phyloP scores from a whole-genome alignment of 2,113 vertebrate genomes.

The Sinocyclocheilus grahami region DNA sequence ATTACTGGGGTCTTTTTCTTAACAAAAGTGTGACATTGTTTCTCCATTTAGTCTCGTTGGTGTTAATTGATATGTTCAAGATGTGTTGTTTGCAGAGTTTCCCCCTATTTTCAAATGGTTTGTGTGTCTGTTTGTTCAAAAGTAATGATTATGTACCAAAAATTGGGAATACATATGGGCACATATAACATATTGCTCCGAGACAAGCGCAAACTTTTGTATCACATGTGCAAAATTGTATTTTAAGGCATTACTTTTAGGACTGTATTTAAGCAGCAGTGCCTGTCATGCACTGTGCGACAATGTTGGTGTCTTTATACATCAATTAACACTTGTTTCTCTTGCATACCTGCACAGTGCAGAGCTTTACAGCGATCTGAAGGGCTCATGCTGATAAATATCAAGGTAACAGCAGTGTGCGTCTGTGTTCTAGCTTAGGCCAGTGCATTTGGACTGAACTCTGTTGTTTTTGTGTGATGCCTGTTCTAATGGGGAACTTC shows the following conservation, averaged over 20 bases:
- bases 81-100: too few relatives aligned
- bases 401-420: slow-evolving; percentile 24
- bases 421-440: slow-evolving; percentile 10
- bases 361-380: slow-evolving; percentile 15
- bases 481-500: slow-evolving; percentile 26
- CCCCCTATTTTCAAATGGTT: too few relatives aligned
- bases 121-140: too few relatives aligned
- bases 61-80: too few relatives aligned
- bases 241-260: neutral
- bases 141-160: too few relatives aligned
- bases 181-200: neutral
- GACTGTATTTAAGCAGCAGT: neutral
- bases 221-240: neutral
- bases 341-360: neutral
- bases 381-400: slow-evolving; percentile 39
- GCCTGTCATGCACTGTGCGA: neutral
- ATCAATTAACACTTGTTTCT: neutral
- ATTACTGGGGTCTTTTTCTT: neutral
- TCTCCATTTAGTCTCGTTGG: neutral
- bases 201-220: neutral
- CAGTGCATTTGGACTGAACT: neutral
- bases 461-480: slow-evolving; percentile 3
- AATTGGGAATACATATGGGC: too few relatives aligned
- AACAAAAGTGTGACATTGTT: neutral
- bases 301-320: neutral